Conservation (phyloP, 2,113 vertebrate species). For the Tympanuchus pallidicinctus region DNA sequence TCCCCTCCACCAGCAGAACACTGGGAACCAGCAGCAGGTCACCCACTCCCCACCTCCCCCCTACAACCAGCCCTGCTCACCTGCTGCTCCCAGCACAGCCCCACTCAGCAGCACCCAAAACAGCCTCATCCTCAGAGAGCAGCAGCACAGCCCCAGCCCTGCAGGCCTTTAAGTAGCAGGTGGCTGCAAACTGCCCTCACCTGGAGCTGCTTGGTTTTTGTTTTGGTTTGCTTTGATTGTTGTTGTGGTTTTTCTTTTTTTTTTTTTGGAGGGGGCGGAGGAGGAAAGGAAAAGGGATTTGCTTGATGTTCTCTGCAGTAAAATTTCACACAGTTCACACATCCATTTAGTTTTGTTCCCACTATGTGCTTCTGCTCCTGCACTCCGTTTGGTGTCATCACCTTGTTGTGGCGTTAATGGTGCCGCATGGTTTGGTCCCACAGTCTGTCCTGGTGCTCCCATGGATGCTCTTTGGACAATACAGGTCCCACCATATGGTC, state of each 20-base stretch:
- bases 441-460: not conserved
- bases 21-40: not conserved
- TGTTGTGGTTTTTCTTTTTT: not conserved
- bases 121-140: not conserved
- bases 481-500: not conserved
- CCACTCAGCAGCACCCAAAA: not conserved
- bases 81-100: not conserved
- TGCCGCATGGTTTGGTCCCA: not conserved
- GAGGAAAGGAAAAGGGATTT: not conserved
- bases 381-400: not conserved
- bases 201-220: not conserved
- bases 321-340: not conserved
- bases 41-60: not conserved
- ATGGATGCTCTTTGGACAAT: not conserved
- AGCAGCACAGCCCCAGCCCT: not conserved
- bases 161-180: not conserved
- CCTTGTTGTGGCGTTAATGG: not conserved
- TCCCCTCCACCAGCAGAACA: not conserved
- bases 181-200: not conserved
- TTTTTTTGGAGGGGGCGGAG: no score
- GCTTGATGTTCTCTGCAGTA: not conserved
- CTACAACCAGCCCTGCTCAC: not conserved
- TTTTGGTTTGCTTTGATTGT: not conserved
- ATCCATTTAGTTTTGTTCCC: not conserved
- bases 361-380: not conserved